A percentile compares a stretch with the other conserved stretches of the same genome.
Conservation (phyloP, 2,797 vertebrate genomes). For the Xiphophorus birchmanni region DNA sequence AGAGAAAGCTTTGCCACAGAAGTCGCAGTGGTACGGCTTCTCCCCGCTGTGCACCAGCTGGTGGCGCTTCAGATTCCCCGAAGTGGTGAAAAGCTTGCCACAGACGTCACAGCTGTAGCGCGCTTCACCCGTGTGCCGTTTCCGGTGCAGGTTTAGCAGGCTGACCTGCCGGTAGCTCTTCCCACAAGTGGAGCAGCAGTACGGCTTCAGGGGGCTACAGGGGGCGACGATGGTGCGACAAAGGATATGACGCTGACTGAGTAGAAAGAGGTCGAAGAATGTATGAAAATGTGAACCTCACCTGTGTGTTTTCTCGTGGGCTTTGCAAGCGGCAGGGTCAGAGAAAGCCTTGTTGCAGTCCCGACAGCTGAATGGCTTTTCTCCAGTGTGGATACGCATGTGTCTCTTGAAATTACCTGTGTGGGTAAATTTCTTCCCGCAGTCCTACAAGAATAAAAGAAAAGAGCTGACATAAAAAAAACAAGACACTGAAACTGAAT, state of each 20-base stretch:
- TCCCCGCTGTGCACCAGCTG: conserved; percentile 97
- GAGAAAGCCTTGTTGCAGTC: conserved; percentile 97
- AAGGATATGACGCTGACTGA: neutral
- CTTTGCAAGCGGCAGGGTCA: conserved; percentile 96
- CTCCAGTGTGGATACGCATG: conserved; percentile 97
- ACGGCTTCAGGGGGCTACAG: conserved; percentile 91
- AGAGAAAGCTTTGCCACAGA: conserved; percentile 93
- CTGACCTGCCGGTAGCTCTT: conserved; percentile 99
- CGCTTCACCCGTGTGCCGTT: conserved; percentile 94
- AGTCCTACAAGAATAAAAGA: conserved; percentile 82
- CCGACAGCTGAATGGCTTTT: conserved; percentile 95
- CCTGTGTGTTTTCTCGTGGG: conserved; percentile 98
- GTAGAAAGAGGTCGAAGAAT: neutral
- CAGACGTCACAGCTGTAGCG: conserved; percentile 94
- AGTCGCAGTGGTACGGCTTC: conserved; percentile 96
- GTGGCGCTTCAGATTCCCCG: conserved; percentile 96
- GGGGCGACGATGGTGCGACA: neutral
- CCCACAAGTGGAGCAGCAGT: conserved; percentile 93
- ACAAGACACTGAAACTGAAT: neutral
- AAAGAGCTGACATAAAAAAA: neutral
- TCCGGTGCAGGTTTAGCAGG: conserved; percentile 96
- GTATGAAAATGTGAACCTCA: conserved; percentile 42
- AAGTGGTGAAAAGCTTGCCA: conserved; percentile 96
- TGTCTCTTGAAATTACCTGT: conserved; percentile 97
- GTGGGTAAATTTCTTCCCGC: conserved; percentile 98